Base-by-base conservation (phyloP, 2,888 invertebrate species). In the Andrena praecox region DNA sequence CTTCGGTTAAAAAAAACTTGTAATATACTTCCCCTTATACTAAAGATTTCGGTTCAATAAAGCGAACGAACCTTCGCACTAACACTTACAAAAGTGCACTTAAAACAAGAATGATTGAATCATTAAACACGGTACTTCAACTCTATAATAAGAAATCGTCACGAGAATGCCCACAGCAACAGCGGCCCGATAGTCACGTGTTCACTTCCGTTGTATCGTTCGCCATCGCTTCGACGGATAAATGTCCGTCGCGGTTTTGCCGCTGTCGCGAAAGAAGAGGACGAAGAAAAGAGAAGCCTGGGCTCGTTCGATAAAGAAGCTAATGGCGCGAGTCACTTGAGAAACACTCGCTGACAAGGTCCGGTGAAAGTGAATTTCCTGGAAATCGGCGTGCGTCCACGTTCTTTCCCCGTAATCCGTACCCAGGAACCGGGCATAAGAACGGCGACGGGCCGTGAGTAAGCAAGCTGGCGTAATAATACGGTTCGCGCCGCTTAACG, bases 341-440 rank as follows among this genome's bases (percentile, higher is more conserved):
- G 89, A 85, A 87, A 86, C 56, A 70, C 73, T 56, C 77, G 75
- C 77, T 74, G 68, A 59, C 82, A 83, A 86, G 88, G 79, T 89
- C 90, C 86, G 91, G 93, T 93, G 93, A 93, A 93, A 93, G 93
- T 93, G 92, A 93, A 91, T 93, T 93, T 93, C 93, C 91, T 89
- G 90, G 92, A 92, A 93, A 92, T 91, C 88, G 79, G 80, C 87
- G 88, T 87, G 85, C 89, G 89, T 90, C 87, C 78, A 75, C 82
- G 84, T 80, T 82, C 84, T 75, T 89, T 87, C 87, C 82, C 64
- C 72, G 86, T 85, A 86, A 84, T 80, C 66, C 75, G 64, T 59
- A 64, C 71, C 59, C 50, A 42, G 70, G 31, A 54, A 24, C 54
- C 20, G 68, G 72, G 67, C 68, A 50, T 33, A 69, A 54, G 79